Conservation (phyloP, 1,140 invertebrate genomes). For the Atta texana region DNA sequence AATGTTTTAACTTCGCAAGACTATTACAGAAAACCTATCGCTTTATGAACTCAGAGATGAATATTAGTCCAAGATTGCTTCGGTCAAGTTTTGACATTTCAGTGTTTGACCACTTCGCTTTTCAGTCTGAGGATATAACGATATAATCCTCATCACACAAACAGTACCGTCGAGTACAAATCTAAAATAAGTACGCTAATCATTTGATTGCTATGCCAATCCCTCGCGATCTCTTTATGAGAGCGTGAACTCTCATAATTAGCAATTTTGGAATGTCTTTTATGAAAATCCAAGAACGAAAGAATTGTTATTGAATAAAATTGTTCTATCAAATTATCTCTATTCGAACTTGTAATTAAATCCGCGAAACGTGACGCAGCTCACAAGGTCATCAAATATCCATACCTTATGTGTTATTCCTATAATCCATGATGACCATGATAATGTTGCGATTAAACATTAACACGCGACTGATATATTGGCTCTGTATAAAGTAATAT, state of each 20-base stretch:
- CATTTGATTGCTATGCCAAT: background rate
- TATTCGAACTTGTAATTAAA: conserved; percentile 28
- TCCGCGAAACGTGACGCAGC: conserved; percentile 70
- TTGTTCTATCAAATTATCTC: background rate
- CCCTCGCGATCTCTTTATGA: background rate
- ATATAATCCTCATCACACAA: too few species aligned
- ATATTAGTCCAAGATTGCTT: conserved; percentile 34
- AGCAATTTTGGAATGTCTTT: background rate
- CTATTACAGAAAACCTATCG: background rate
- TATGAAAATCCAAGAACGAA: background rate
- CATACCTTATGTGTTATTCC: conserved; percentile 17
- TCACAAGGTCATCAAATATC: conserved; percentile 59
- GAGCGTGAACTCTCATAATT: background rate
- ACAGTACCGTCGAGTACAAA: background rate
- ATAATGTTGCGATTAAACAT: conserved; percentile 50
- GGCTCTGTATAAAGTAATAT: conserved; percentile 6
- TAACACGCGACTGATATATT: conserved; percentile 18
- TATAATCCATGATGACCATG: conserved; percentile 45
- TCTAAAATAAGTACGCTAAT: background rate
- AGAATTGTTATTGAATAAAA: background rate
- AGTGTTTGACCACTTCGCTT: background rate
- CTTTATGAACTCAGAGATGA: conserved; percentile 8
- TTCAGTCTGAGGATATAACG: background rate
- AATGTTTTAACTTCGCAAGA: conserved; percentile 48
- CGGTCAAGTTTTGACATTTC: background rate